Conservation (phyloP, 2,888 invertebrate genomes). For the Kryphioiulus occultus region DNA sequence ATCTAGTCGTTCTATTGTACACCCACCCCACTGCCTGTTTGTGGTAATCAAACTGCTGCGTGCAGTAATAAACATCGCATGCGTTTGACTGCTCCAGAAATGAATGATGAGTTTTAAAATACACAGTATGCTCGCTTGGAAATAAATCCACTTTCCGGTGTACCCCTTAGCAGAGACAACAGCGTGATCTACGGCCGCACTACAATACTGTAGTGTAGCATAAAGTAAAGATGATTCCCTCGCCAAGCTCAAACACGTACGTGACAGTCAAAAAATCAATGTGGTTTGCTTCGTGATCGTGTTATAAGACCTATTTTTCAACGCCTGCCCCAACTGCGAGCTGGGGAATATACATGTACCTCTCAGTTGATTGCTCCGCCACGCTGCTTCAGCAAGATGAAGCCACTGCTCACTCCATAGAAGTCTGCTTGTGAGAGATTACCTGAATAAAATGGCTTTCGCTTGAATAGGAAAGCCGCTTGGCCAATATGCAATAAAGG, state of each 20-base stretch:
- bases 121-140: background rate
- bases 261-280: slow-evolving; percentile 27
- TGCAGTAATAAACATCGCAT: background rate
- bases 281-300: background rate
- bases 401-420: background rate
- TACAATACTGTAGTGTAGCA: background rate
- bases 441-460: background rate
- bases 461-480: background rate
- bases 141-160: background rate
- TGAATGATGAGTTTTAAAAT: slow-evolving; percentile 29
- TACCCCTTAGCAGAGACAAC: background rate
- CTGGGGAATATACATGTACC: background rate
- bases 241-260: background rate
- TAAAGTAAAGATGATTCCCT: background rate
- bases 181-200: background rate
- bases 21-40: background rate
- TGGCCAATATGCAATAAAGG: slow-evolving; percentile 25
- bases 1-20: background rate
- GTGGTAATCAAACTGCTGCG: background rate
- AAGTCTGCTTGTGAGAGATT: slow-evolving; percentile 13
- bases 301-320: slow-evolving; percentile 4
- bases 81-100: background rate
- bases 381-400: slow-evolving; percentile 25
- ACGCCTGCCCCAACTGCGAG: background rate
- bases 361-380: background rate